Evolutionary conservation across 2,888 invertebrate species (phyloP), one percentile per base, ranked within the genome.

Genomic region (Odontocolon sp.): DNA sequence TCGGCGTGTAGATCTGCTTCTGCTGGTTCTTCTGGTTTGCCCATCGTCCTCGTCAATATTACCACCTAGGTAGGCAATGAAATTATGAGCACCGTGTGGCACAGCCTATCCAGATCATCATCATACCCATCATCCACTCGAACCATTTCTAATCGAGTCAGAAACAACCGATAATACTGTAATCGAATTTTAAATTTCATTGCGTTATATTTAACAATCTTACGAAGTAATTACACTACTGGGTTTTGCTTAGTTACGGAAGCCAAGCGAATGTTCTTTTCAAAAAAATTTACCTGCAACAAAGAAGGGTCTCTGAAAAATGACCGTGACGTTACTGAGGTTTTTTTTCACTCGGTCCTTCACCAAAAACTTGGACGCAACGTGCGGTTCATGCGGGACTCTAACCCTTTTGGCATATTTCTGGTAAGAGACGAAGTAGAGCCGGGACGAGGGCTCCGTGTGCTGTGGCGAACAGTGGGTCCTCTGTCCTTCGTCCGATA

Each of bases 401-500:
- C 57, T 75, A 84, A 85, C 84, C 82, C 84, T 86, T 86, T 83
- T 78, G 79, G 78, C 77, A 77, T 78, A 77, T 77, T 68, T 78
- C n/a, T n/a, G n/a, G n/a, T n/a, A n/a, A n/a, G n/a, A n/a, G n/a
- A n/a, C n/a, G n/a, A n/a, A n/a, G n/a, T n/a, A n/a, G n/a, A n/a
- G n/a, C n/a, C n/a, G n/a, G n/a, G n/a, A n/a, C n/a, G n/a, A n/a
- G n/a, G n/a, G n/a, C n/a, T n/a, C n/a, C n/a, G n/a, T n/a, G 78
- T 82, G 83, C 82, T 78, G 47, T 81, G 81, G 75, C 77, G 78
- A 85, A 86, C 84, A 85, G 80, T 82, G 75, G 80, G 81, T 77
- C 82, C 82, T 82, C 84, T 87, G 86, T 87, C 84, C 87, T 83
- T 83, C 79, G 56, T 69, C 63, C 64, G 42, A 69, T 67, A 59